phyloP scores from a whole-genome alignment of 2,797 vertebrate species.

The Aulostomus chinensis region DNA sequence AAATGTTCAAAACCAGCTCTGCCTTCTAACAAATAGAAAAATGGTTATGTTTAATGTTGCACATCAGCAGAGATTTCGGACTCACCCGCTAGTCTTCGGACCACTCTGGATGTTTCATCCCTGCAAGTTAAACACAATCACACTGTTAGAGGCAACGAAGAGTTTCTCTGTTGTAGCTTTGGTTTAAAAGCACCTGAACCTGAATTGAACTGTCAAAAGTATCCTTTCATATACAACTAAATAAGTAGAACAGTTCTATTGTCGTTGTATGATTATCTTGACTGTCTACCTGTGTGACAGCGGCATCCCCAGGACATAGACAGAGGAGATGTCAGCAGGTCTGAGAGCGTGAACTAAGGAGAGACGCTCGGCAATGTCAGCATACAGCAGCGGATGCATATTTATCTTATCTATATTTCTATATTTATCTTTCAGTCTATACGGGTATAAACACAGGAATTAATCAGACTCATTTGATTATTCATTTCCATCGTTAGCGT shows the following conservation, averaged over 20 bases:
- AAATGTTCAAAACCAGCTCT: too few relatives aligned
- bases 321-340: slow-evolving; percentile 57
- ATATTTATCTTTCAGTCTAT: too few relatives aligned
- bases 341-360: slow-evolving; percentile 65
- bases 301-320: slow-evolving; percentile 59
- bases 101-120: slow-evolving; percentile 47
- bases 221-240: not conserved
- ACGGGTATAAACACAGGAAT: too few relatives aligned
- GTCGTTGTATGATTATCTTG: not conserved
- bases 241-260: not conserved
- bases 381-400: not conserved
- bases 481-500: too few relatives aligned
- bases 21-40: too few relatives aligned
- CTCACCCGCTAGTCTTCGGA: slow-evolving; percentile 71
- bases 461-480: too few relatives aligned
- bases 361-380: not conserved
- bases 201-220: not conserved
- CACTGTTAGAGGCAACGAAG: not conserved
- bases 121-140: slow-evolving; percentile 46
- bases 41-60: not conserved
- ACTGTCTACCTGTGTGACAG: slow-evolving; percentile 55
- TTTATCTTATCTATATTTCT: too few relatives aligned
- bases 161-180: too few relatives aligned
- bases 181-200: too few relatives aligned
- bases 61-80: not conserved